phyloP scores from a whole-genome alignment of 30 jellyfish, hydroid and myxozoan genomes.

The Sanderia malayensis region DNA sequence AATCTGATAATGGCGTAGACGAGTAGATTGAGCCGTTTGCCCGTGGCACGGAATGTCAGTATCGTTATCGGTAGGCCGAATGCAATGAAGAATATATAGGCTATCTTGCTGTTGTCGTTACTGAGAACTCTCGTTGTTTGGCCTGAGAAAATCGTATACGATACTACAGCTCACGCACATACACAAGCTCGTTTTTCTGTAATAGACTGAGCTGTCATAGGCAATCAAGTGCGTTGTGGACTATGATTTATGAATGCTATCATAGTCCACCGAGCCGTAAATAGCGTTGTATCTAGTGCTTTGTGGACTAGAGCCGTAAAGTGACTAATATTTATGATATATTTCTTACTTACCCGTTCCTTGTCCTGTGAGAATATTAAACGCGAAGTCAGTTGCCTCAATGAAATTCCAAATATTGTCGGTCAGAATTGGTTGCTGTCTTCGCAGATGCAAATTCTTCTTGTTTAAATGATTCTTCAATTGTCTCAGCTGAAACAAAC shows the following conservation, averaged over 20 bases:
- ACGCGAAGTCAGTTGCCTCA: conserved; percentile 95
- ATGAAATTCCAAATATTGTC: conserved; percentile 86
- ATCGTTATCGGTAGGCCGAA: conserved; percentile 90
- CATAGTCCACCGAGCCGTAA: too few relatives aligned
- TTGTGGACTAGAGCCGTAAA: too few relatives aligned
- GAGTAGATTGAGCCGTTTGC: conserved; percentile 82
- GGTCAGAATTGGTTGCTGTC: conserved; percentile 15
- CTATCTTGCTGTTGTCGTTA: conserved; percentile 70
- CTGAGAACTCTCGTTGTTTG: conserved; percentile 87
- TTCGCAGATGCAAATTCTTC: background rate
- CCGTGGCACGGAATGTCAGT: conserved; percentile 97
- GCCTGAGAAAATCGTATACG: conserved; percentile 50
- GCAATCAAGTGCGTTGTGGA: too few relatives aligned
- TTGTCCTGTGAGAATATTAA: conserved; percentile 84
- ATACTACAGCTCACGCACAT: too few relatives aligned
- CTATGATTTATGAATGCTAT: too few relatives aligned
- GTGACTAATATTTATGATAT: too few relatives aligned
- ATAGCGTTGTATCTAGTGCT: too few relatives aligned
- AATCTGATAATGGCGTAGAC: conserved; percentile 88
- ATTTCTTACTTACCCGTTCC: conserved; percentile 77
- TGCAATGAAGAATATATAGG: conserved; percentile 83
- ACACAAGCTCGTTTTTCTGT: too few relatives aligned
- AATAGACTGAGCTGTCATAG: too few relatives aligned
- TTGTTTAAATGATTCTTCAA: conserved; percentile 7
- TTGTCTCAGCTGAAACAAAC: conserved; percentile 11